These are phyloP conservation scores for Bubalus kerabau DNA, from an alignment of 2,113 vertebrate species.

Conservation along the genomic window DNA sequence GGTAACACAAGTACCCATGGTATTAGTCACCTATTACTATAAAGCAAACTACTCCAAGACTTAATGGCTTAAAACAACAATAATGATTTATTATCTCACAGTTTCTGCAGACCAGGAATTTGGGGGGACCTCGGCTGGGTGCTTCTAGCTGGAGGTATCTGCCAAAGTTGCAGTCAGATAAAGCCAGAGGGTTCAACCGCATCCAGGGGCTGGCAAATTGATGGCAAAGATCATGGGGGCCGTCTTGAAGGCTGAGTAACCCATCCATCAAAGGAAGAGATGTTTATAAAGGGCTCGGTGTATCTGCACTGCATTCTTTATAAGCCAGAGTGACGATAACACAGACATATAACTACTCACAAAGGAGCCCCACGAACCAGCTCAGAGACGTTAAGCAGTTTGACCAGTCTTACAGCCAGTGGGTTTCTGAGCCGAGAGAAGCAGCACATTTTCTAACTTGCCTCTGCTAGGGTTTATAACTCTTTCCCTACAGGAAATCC, in stretches of 20 bases:
- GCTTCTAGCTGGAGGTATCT: background rate
- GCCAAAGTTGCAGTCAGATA: background rate
- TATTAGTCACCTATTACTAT: background rate
- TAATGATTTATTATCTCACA: background rate
- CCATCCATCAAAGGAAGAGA: background rate
- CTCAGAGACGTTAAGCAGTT: background rate
- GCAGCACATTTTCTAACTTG: background rate
- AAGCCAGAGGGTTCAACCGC: background rate
- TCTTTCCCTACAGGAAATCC: background rate
- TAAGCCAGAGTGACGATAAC: fast-evolving
- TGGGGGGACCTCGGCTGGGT: background rate
- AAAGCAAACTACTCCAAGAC: background rate
- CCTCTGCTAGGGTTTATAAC: background rate
- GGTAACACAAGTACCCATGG: background rate
- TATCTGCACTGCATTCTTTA: background rate
- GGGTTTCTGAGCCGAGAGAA: background rate
- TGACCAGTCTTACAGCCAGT: background rate
- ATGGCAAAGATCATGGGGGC: too few species aligned
- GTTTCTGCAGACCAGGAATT: background rate
- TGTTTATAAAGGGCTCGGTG: too few species aligned
- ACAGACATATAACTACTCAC: background rate
- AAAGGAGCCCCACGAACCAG: background rate
- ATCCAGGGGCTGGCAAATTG: background rate
- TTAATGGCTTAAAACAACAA: background rate
- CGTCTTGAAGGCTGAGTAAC: background rate